Base-by-base conservation (phyloP, 1,140 invertebrate genomes). In the Anastrepha obliqua region DNA sequence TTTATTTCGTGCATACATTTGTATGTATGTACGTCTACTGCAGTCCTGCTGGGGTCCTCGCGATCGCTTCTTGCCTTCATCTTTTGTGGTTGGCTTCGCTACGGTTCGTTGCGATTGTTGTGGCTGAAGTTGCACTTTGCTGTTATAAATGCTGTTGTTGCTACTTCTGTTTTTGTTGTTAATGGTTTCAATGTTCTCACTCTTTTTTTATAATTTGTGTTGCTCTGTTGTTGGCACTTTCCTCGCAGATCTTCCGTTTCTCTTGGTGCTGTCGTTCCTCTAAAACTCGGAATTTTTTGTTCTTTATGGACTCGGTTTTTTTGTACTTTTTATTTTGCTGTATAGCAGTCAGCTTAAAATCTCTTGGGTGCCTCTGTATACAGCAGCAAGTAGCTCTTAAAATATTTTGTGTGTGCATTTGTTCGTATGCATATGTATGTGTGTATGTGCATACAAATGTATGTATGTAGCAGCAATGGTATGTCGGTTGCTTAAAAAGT, bases 111-210 rank as follows among this genome's bases (percentile, higher is more conserved):
- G 74, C 47, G 74, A 42, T 55, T 81, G 74, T 55, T 81, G 74
- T 9, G 47, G 74, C 55, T 81, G 47, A 81, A 81, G 74, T 55
- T 81, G 74, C 47, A 81, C 47, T 55, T 8, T 55, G 17, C 6
- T 29, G 15, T 81, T 55, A 17, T 7, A 9, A 55, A 17, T 17
- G 47, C n/a, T 55, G 44, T 17, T 74, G 47, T 55, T 81, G 47
- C 17, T n/a, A 55, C 74, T 81, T 81, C 47, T 51, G 74, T 55
- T 81, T 81, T 81, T 81, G 74, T 81, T 81, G 74, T 55, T 81
- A 81, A 81, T 81, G 44, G n/a, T 55, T 55, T 20, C 44, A 47
- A 55, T 81, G 47, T 81, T 17, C 60, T 62, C 60, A 62, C 60
- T 17, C 60, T 17, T 62, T 8, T 55, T 55, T 55, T 55, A 8